A percentile compares a stretch with the other conserved stretches of the same genome.
These are phyloP conservation scores for Aricia artaxerxes DNA, from an alignment of 2,888 invertebrate genomes.

Conservation along the genomic window DNA sequence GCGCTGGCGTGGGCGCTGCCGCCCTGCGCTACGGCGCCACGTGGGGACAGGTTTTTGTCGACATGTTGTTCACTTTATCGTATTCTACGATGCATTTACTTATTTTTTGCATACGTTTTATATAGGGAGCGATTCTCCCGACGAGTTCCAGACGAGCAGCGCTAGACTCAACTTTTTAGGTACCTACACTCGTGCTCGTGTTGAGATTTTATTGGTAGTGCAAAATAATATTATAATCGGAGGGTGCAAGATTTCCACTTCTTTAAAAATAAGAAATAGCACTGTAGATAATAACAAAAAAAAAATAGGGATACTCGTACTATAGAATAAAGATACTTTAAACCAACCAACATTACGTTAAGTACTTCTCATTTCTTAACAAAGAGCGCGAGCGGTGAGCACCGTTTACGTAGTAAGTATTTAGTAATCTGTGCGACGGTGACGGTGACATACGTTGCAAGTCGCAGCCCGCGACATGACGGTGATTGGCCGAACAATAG, in stretches of 20 bases:
- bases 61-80: background rate
- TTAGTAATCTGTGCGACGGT: background rate
- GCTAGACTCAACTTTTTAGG: background rate
- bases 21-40: background rate
- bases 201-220: background rate
- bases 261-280: too few relatives aligned
- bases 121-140: background rate
- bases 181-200: background rate
- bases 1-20: background rate
- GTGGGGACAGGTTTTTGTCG: constrained; percentile 13
- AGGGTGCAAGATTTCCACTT: too few relatives aligned
- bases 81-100: background rate
- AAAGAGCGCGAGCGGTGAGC: too few relatives aligned
- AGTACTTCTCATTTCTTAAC: too few relatives aligned
- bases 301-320: too few relatives aligned
- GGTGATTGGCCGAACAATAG: constrained; percentile 48
- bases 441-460: background rate
- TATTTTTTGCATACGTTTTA: background rate
- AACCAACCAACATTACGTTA: too few relatives aligned
- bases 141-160: background rate
- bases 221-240: background rate
- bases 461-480: background rate
- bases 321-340: too few relatives aligned
- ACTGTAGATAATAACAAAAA: too few relatives aligned
- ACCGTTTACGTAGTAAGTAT: background rate